Percentiles rank a stretch among this genome's conserved stretches.
Evolutionary conservation across 1,140 invertebrate species (phyloP).

Genomic region (Centruroides vittatus): DNA sequence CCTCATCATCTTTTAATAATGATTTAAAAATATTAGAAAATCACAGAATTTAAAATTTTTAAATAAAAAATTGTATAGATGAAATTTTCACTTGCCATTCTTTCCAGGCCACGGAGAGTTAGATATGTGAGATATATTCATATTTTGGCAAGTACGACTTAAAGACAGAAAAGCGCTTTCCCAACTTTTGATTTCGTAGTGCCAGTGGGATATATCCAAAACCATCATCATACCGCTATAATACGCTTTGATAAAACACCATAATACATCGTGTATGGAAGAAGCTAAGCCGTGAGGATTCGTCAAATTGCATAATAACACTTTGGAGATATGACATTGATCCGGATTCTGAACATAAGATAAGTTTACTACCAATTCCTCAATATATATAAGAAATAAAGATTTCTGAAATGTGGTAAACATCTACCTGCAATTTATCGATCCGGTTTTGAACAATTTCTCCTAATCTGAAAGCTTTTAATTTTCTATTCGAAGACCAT

Average conservation of each 20-base stretch:
- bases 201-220: conserved; percentile 5
- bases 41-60: too few relatives aligned
- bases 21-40: too few relatives aligned
- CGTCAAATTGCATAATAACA: conserved; percentile 10
- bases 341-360: conserved; percentile 7
- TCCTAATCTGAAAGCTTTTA: conserved; percentile 58
- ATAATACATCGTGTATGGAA: conserved; percentile 15
- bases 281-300: conserved; percentile 15
- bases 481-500: conserved; percentile 42
- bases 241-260: conserved; percentile 15
- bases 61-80: too few relatives aligned
- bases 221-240: conserved; percentile 3
- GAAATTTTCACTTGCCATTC: conserved; percentile 1
- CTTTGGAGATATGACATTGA: conserved; percentile 3
- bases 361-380: too few relatives aligned
- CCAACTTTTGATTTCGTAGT: conserved; percentile 11
- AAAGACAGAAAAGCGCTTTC: conserved; percentile 6
- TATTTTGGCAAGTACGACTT: conserved; percentile 1
- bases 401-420: not conserved
- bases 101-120: conserved; percentile 5
- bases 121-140: not conserved
- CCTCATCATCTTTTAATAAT: not conserved
- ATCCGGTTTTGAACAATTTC: conserved; percentile 70
- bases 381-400: not conserved
- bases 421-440: conserved; percentile 37